Base-by-base conservation (phyloP, 2,888 invertebrate genomes). In the Dendrolimus houi region DNA sequence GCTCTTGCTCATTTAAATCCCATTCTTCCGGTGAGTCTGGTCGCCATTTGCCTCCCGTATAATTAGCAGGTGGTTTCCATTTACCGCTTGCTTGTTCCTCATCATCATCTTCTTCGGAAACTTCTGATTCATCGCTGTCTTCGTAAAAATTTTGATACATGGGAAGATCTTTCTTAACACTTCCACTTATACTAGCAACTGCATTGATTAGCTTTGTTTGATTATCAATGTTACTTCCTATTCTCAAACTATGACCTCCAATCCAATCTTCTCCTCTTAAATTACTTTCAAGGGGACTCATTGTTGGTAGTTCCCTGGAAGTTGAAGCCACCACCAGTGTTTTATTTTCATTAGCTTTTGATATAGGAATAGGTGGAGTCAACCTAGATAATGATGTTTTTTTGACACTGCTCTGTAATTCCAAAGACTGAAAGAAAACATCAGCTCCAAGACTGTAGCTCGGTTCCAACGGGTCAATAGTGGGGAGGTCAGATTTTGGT, bases 401-500 rank as follows among this genome's bases (percentile, higher is more conserved):
- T 67, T 94, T 94, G 0, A 92, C 90, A 69, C 94, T 95, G 71
- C 96, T 96, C 70, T 95, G 95, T 12, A 96, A 77, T 72, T 96
- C 95, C 52, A 97, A 81, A 0, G 96, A 96, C 52, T 95, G 96
- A 71, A 97, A 97, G 81, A 97, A 97, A 7, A 96, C 94, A 74
- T 96, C 96, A 0, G 96, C 96, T 62, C 95, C 95, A 7, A 95
- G 85, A 55, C 92, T 92, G 66, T 94, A 94, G 60, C 85, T 68
- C 58, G 90, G 78, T 75, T 91, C 83, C 64, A 92, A 64, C 54
- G 87, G 59, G 61, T 91, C 81, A 58, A 87, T 77, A 0, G 83
- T 66, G 1, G 84, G 77, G 8, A 86, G 67, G 41, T 80, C 84
- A 1, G 80, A 62, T 66, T 85, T 85, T 0, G 67, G 65, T 0